These are phyloP conservation scores for Mastigias papua DNA, from an alignment of 30 jellyfish, hydroid and myxozoan species.

Conservation along the genomic window DNA sequence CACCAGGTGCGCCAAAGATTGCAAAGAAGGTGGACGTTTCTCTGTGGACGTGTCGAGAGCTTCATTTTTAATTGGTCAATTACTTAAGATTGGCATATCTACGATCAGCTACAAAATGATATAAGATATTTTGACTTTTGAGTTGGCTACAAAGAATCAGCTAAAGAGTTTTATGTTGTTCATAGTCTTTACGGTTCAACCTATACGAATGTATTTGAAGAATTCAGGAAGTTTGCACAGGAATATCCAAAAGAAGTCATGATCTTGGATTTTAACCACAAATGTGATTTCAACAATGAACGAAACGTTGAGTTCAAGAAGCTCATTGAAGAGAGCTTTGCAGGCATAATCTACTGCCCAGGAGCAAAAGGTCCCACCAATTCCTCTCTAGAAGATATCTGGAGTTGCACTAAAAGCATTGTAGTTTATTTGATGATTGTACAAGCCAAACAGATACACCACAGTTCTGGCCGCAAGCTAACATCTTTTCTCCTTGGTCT, in stretches of 20 bases:
- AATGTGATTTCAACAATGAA: conserved; percentile 21
- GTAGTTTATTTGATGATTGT: conserved; percentile 54
- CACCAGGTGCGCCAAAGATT: conserved; percentile 67
- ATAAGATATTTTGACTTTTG: conserved; percentile 85
- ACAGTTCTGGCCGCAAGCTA: conserved; percentile 61
- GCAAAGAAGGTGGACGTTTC: conserved; percentile 33
- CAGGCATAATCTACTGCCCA: conserved; percentile 46
- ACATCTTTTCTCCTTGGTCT: conserved; percentile 85
- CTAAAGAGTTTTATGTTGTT: conserved; percentile 63
- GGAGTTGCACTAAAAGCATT: conserved; percentile 51
- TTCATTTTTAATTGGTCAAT: conserved; percentile 76
- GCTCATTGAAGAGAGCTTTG: conserved; percentile 37
- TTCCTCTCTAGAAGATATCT: conserved; percentile 50
- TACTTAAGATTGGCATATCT: conserved; percentile 57
- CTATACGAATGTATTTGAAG: conserved; percentile 33
- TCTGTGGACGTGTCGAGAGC: conserved; percentile 71
- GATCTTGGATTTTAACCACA: conserved; percentile 82
- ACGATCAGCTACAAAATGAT: conserved; percentile 67
- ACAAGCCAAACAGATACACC: conserved; percentile 12
- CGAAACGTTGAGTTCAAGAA: conserved; percentile 24
- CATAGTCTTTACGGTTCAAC: conserved; percentile 86
- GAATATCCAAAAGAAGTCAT: conserved; percentile 76
- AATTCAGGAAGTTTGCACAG: conserved; percentile 40
- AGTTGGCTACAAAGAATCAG: conserved; percentile 49
- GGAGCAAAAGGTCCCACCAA: conserved; percentile 35